Evolutionary conservation across 2,113 vertebrate genomes (phyloP).

Genomic region (Scortum barcoo): DNA sequence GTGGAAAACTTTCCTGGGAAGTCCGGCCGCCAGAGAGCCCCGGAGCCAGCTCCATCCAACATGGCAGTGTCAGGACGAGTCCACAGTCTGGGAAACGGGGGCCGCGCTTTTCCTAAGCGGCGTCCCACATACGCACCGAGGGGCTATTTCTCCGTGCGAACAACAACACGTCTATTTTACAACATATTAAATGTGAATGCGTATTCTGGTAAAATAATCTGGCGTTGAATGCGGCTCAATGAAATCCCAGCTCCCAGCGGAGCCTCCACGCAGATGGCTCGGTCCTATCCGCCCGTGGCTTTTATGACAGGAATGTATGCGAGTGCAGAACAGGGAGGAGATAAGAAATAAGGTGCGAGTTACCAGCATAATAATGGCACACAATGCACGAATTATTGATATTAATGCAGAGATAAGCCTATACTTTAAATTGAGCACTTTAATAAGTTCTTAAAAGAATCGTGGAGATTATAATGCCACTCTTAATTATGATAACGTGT

Average conservation of each 20-base stretch:
- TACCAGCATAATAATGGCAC: constrained; percentile 42
- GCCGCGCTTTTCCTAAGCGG: accelerated
- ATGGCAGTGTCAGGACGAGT: constrained; percentile 86
- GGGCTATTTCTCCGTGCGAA: accelerated
- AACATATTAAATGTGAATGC: accelerated
- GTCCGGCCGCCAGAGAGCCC: constrained; percentile 72
- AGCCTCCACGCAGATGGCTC: constrained; percentile 52
- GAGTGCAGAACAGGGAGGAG: constrained; percentile 73
- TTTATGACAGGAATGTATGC: constrained; percentile 79
- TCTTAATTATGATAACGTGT: neutral
- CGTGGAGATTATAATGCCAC: neutral
- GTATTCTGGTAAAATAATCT: accelerated
- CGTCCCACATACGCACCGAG: neutral
- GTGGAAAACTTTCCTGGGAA: constrained; percentile 83
- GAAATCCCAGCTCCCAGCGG: neutral
- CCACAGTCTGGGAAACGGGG: constrained; percentile 51
- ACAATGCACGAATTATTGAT: constrained; percentile 12
- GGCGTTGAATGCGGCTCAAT: accelerated
- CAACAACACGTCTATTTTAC: accelerated
- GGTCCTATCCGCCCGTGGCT: constrained; percentile 70
- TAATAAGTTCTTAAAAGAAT: neutral
- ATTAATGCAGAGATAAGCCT: constrained; percentile 5
- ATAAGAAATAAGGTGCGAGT: constrained; percentile 66
- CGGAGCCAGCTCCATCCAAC: constrained; percentile 87
- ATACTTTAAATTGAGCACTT: neutral